phyloP scores from a whole-genome alignment of 2,113 vertebrate species.

The Echinops telfairi region DNA sequence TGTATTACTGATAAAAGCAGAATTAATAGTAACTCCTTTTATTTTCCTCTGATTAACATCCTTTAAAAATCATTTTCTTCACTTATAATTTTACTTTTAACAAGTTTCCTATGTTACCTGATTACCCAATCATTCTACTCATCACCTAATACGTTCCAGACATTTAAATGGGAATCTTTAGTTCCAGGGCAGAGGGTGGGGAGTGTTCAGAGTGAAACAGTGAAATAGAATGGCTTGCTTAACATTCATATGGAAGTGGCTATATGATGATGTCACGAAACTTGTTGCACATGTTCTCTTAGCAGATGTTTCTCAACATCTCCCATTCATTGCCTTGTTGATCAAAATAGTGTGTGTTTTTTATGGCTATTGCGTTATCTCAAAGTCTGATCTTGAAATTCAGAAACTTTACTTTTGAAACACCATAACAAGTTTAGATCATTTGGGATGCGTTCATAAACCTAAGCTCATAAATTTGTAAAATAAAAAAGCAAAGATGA shows the following conservation, averaged over 20 bases:
- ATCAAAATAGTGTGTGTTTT: neutral
- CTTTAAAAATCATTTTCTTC: constrained; percentile 23
- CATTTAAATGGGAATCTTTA: neutral
- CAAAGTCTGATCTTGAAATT: neutral
- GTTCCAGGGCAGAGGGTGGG: neutral
- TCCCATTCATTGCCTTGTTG: neutral
- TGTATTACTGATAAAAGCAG: constrained; percentile 33
- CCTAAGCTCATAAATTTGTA: neutral
- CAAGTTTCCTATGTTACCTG: neutral
- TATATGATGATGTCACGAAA: neutral
- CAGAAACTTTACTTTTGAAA: constrained; percentile 8
- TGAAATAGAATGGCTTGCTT: neutral
- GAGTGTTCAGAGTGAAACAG: neutral
- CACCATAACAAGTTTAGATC: neutral
- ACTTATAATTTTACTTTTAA: constrained; percentile 1
- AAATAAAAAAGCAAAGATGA: neutral
- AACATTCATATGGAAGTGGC: fast-evolving
- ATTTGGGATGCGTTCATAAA: neutral
- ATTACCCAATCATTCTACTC: neutral
- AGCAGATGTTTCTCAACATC: fast-evolving
- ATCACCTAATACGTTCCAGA: neutral
- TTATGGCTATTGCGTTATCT: neutral
- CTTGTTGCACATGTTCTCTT: neutral
- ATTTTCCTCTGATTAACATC: neutral
- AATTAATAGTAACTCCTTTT: neutral